Evolutionary conservation across 2,888 invertebrate species (phyloP), one percentile per base, ranked within the genome.

Genomic region (Trachelus iudaicus): DNA sequence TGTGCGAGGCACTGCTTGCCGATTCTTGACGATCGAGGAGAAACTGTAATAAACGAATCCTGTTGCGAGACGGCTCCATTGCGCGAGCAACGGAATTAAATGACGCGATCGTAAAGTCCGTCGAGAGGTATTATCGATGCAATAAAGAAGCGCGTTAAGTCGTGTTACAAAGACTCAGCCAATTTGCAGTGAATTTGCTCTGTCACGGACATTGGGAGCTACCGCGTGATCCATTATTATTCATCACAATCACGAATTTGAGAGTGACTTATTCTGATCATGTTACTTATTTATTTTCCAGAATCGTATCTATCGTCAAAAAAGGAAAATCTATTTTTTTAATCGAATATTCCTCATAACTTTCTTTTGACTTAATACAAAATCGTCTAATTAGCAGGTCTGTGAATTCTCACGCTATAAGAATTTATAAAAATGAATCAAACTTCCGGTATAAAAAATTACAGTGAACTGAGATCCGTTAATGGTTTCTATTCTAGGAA

Each of bases 161-260:
- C 35, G 23, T 34, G 23, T 35, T 74, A 30, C 34, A 35, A 74
- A 35, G 74, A 74, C 34, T 34, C 23, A 34, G 34, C 74, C 74
- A 74, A 74, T 74, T 74, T 74, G 74, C 74, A 74, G 34, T 34
- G 31, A 34, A 74, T 74, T 34, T 35, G 74, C 35, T 35, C 74
- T 30, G n/a, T 74, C 74, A 30, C 13, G n/a, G 13, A 71, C 12
- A 34, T 71, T 31, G 31, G 71, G 9, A 56, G 56, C 56, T 56
- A 23, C 56, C 56, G 56, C 56, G 56, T 56, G 56, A 23, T 56
- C 56, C 56, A 56, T 2, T 56, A 56, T 56, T 56, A 56, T 56
- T 23, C 23, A 56, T 56, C 56, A 23, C 23, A 56, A 56, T 56
- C 56, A 2, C 23, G 56, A 9, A 23, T 15, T 56, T 23, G 23